Evolutionary conservation across 2,797 vertebrate species (phyloP), one percentile per base, ranked within the genome.

Genomic region (Amphiprion clarkii): DNA sequence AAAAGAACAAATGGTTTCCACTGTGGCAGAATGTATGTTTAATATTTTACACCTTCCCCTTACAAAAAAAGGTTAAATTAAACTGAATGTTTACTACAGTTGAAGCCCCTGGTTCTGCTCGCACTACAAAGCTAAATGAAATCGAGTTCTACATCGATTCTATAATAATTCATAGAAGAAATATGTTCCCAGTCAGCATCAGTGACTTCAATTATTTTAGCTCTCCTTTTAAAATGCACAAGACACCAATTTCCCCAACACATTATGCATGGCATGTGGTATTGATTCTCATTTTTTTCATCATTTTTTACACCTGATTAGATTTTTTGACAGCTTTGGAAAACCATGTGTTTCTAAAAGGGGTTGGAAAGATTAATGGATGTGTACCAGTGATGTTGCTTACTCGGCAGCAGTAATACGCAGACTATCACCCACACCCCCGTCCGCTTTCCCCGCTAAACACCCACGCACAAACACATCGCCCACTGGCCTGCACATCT

Each of bases 331-430:
- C 71, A 39, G 60, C 72, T 33, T 53, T 78, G 70, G 40, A 71
- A 56, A 51, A 57, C 57, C 13, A 8, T 59, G 68, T 71, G 39
- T 80, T 84, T 66, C 64, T 74, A 42, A 55, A 71, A 71, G 1
- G n/a, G 23, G 44, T 39, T 71, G n/a, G 74, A 79, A 64, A 66
- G 62, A 83, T 82, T 61, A 73, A 86, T 36, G 31, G 44, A 71
- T 16, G 17, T 29, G 51, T 69, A 46, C 33, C 40, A 39, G 59
- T 67, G 63, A 62, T 56, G 72, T 36, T 55, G 62, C 58, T 64
- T 49, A 33, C 17, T 48, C 48, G 49, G 48, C 57, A 42, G 40
- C 56, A 14, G 40, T 10, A 27, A 65, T 74, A 56, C 53, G 27
- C 54, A 62, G 29, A 31, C 13, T 12, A 17, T 11, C 4, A 8